Evolutionary conservation across 1,140 invertebrate species (phyloP).

Genomic region (Leptinotarsa defecta): DNA sequence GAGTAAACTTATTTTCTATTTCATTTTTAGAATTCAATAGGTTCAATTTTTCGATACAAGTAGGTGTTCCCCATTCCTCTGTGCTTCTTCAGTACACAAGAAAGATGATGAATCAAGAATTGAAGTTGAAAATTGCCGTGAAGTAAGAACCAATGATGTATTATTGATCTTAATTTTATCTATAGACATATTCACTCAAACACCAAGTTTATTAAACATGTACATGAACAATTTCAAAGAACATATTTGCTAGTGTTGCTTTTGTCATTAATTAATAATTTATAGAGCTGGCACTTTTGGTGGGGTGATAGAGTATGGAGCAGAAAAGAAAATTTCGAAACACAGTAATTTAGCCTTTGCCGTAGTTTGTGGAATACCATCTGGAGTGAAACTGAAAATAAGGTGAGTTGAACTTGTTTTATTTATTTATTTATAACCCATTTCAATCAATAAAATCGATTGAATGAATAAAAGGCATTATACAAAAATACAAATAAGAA

Average conservation of each 20-base stretch:
- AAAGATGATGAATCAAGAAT: slow-evolving; percentile 76
- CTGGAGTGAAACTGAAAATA: slow-evolving; percentile 85
- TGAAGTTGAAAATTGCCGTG: slow-evolving; percentile 74
- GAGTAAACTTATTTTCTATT: background rate
- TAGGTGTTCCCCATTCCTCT: slow-evolving; percentile 82
- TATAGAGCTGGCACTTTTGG: slow-evolving; percentile 85
- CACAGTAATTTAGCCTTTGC: slow-evolving; percentile 86
- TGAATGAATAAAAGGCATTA: too few species aligned
- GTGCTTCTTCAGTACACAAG: slow-evolving; percentile 74
- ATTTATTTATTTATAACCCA: too few species aligned
- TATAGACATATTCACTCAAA: too few species aligned
- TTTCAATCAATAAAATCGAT: too few species aligned
- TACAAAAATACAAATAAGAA: too few species aligned
- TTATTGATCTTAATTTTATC: too few species aligned
- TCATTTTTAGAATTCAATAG: slow-evolving; percentile 57
- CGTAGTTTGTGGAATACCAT: slow-evolving; percentile 81
- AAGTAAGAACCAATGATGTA: slow-evolving; percentile 67
- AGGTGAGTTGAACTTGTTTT: slow-evolving; percentile 63
- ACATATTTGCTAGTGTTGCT: too few species aligned
- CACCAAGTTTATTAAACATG: too few species aligned
- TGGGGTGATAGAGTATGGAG: slow-evolving; percentile 84
- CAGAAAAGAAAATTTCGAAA: slow-evolving; percentile 90
- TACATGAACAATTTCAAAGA: too few species aligned
- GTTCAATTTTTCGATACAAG: slow-evolving; percentile 70
- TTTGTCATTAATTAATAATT: slow-evolving; percentile 30